Evolutionary conservation across 2,113 vertebrate genomes (phyloP).

Genomic region (Alouatta palliata): DNA sequence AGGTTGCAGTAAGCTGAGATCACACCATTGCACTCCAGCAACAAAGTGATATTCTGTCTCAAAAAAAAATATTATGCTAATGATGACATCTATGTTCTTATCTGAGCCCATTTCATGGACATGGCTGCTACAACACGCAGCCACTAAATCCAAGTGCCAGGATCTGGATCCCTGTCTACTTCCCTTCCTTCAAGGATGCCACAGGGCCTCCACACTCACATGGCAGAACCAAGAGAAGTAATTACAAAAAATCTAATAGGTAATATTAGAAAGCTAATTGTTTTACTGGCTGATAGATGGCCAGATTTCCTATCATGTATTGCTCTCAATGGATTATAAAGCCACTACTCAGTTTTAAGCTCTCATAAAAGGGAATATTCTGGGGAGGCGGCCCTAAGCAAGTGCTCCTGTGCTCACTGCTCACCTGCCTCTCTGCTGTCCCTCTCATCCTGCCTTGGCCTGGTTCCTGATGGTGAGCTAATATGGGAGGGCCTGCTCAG

Average conservation of each 20-base stretch:
- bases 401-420: too few species aligned
- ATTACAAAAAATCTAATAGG: neutral
- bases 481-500: neutral
- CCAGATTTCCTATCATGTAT: neutral
- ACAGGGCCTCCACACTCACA: neutral
- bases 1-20: too few species aligned
- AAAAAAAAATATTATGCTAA: accelerated
- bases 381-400: neutral
- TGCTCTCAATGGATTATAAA: neutral
- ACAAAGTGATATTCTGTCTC: too few species aligned
- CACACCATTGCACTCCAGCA: too few species aligned
- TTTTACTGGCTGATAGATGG: neutral
- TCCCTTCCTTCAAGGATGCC: neutral
- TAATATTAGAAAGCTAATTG: neutral
- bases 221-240: neutral
- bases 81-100: neutral
- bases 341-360: neutral
- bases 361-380: neutral
- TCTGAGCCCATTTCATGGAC: too few species aligned
- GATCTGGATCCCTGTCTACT: neutral
- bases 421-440: neutral
- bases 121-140: neutral
- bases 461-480: too few species aligned
- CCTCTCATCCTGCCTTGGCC: too few species aligned
- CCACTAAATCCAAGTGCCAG: neutral